Percentiles rank a stretch among this genome's conserved stretches.
Conservation (phyloP, 2,797 vertebrate species). For the Etheostoma perlongum region DNA sequence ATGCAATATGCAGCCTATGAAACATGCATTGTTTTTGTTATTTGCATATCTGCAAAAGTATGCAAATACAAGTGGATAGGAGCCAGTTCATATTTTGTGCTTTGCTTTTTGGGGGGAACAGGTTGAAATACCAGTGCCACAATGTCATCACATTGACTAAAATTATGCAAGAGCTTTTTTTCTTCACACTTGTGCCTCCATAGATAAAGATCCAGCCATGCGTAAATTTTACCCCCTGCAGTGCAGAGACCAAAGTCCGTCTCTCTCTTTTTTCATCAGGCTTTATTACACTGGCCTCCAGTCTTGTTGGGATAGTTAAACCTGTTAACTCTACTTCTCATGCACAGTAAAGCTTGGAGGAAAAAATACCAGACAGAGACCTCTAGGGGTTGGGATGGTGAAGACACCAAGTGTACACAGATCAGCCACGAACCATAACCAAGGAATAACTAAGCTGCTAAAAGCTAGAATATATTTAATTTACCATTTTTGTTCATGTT, state of each 20-base stretch:
- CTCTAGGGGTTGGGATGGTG: conserved; percentile 58
- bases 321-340: conserved; percentile 55
- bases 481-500: conserved; percentile 1
- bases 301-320: conserved; percentile 58
- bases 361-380: conserved; percentile 55
- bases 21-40: background rate
- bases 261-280: background rate
- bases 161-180: conserved; percentile 40
- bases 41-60: background rate
- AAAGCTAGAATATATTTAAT: conserved; percentile 1
- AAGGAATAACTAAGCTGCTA: background rate
- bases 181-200: conserved; percentile 37
- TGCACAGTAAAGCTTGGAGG: conserved; percentile 29
- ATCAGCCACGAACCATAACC: background rate
- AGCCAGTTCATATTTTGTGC: background rate
- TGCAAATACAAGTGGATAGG: background rate
- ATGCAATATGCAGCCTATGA: background rate
- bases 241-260: conserved; percentile 51
- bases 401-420: conserved; percentile 23
- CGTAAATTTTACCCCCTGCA: conserved; percentile 64
- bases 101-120: background rate
- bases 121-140: conserved; percentile 20
- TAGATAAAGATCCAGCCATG: conserved; percentile 59
- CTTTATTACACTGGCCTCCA: conserved; percentile 47
- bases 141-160: conserved; percentile 26